These are phyloP conservation scores for Oxytorus armatus DNA, from an alignment of 2,888 invertebrate species.

Conservation along the genomic window DNA sequence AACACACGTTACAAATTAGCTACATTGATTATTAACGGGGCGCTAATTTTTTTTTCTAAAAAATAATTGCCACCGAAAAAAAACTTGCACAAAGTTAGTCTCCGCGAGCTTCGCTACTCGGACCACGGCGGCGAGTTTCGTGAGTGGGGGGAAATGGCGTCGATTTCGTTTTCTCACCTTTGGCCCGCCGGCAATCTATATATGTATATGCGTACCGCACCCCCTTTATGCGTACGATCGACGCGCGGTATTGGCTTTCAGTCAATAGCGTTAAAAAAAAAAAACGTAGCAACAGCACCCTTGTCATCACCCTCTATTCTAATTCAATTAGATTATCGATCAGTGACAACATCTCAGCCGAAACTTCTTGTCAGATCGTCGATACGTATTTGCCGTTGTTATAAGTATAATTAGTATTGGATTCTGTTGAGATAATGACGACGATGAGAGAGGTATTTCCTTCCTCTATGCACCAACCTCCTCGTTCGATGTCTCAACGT, in stretches of 20 bases:
- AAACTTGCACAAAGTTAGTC: not conserved
- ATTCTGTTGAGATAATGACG: not conserved
- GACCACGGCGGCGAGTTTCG: constrained; percentile 34
- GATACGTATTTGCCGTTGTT: constrained; percentile 18
- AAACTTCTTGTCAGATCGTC: constrained; percentile 43
- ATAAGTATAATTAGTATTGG: not conserved
- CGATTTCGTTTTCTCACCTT: constrained; percentile 68
- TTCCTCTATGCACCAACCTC: not conserved
- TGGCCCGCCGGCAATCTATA: constrained; percentile 45
- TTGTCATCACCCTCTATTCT: constrained; percentile 69
- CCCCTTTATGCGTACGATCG: constrained; percentile 43
- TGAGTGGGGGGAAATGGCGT: constrained; percentile 18
- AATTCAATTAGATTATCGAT: constrained; percentile 77
- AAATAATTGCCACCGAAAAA: not conserved
- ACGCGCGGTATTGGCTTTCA: constrained; percentile 66
- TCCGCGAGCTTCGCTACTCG: not conserved
- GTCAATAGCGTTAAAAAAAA: no score
- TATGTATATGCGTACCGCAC: constrained; percentile 35
- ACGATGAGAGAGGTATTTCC: not conserved
- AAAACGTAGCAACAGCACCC: constrained; percentile 49
- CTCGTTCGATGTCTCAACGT: not conserved
- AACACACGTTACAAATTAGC: no score
- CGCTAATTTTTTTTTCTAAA: no score
- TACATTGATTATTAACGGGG: no score
- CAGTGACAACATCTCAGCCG: constrained; percentile 50